phyloP scores from a whole-genome alignment of 2,113 vertebrate species.

The Brienomyrus longianalis region DNA sequence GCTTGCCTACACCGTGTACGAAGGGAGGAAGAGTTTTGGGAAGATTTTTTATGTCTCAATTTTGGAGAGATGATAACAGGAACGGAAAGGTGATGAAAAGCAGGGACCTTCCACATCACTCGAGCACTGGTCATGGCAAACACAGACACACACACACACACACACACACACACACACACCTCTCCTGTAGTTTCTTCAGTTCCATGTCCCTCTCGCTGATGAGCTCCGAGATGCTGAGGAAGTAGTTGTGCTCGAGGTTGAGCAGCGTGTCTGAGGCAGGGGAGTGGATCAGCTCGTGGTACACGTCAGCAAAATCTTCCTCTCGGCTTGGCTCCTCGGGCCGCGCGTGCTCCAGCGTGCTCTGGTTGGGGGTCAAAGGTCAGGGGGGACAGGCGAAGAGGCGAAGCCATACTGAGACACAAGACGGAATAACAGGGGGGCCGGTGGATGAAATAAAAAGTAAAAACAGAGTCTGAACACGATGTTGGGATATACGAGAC shows the following conservation, averaged over 20 bases:
- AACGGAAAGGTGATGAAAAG: background rate
- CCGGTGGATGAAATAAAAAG: background rate
- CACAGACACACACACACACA: conserved; percentile 34
- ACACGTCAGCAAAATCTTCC: conserved; percentile 93
- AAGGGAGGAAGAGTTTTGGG: conserved; percentile 2
- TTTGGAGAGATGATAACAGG: background rate
- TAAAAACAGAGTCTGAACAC: background rate
- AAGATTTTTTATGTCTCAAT: background rate
- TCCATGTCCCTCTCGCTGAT: conserved; percentile 95
- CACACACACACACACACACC: conserved; percentile 58
- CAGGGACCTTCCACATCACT: background rate
- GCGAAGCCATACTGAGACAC: background rate
- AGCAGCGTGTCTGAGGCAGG: conserved; percentile 90
- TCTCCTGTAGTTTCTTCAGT: conserved; percentile 87
- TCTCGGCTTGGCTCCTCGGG: conserved; percentile 93
- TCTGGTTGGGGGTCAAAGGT: conserved; percentile 52
- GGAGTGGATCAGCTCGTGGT: conserved; percentile 95
- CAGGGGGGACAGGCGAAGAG: background rate
- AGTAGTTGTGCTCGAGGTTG: conserved; percentile 96
- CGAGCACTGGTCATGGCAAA: background rate
- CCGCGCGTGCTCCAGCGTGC: conserved; percentile 77
- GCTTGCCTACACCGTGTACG: conserved; percentile 67
- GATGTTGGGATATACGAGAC: background rate
- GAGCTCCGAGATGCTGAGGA: conserved; percentile 93
- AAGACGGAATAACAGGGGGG: background rate